Evolutionary conservation across 1,140 invertebrate species (phyloP).

Genomic region (Trichonephila clavata): DNA sequence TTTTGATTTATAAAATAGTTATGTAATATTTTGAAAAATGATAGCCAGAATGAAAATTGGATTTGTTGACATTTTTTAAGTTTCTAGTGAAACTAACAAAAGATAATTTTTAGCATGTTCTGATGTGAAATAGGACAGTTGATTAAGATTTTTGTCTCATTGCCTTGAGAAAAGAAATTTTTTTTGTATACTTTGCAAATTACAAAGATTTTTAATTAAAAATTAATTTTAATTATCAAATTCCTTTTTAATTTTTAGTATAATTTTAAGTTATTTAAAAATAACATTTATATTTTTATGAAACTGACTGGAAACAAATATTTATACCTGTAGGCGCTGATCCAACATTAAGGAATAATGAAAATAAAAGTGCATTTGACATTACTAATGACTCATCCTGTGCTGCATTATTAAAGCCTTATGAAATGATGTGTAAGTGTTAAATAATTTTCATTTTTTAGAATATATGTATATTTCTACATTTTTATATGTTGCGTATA

Average conservation of each 20-base stretch:
- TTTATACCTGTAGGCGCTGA: constrained; percentile 55
- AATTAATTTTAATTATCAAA: no score
- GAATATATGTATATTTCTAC: no score
- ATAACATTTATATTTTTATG: background rate
- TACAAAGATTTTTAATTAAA: no score
- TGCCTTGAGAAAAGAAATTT: no score
- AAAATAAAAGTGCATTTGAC: constrained; percentile 82
- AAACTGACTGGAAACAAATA: background rate
- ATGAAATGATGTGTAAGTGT: constrained; percentile 59
- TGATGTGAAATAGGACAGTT: no score
- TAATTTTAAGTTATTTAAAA: background rate
- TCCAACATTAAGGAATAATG: constrained; percentile 63
- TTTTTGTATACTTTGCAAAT: background rate
- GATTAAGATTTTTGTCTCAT: background rate
- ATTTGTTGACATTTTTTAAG: no score
- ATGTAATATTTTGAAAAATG: no score
- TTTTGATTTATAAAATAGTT: no score
- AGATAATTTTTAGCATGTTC: no score
- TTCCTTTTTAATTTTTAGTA: background rate
- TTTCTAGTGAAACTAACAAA: no score
- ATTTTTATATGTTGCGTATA: no score
- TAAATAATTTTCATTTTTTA: background rate
- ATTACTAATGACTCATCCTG: constrained; percentile 82
- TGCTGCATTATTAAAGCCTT: constrained; percentile 83
- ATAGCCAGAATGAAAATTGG: no score